phyloP scores from a whole-genome alignment of 2,797 vertebrate genomes.

The Chloroceryle amazona region DNA sequence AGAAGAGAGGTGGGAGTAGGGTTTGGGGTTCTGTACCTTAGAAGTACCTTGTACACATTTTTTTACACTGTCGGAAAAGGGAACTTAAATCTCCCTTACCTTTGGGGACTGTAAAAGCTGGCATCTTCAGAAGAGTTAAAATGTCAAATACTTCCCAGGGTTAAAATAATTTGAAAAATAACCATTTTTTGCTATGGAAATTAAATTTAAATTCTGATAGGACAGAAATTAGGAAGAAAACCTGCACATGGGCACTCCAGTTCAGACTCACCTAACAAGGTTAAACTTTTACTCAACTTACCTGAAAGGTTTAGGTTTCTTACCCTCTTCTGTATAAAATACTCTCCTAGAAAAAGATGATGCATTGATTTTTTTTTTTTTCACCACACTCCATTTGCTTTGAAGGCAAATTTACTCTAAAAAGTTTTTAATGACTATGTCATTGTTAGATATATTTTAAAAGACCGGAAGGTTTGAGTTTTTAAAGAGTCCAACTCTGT shows the following conservation, averaged over 20 bases:
- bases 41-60: background rate
- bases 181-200: background rate
- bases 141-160: background rate
- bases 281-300: background rate
- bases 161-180: background rate
- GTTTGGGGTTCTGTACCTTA: background rate
- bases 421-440: constrained; percentile 85
- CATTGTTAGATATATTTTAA: constrained; percentile 80
- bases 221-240: background rate
- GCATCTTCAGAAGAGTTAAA: constrained; percentile 35
- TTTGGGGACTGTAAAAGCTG: constrained; percentile 7
- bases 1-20: background rate
- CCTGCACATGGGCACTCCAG: background rate
- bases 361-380: background rate
- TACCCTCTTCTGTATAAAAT: background rate
- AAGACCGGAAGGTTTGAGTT: constrained; percentile 68
- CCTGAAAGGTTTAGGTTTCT: constrained; percentile 32
- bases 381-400: constrained; percentile 65
- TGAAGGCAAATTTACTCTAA: constrained; percentile 71
- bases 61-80: background rate
- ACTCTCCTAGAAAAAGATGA: background rate
- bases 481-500: constrained; percentile 59
- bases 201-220: background rate
- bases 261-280: background rate
- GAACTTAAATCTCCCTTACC: background rate